phyloP scores from a whole-genome alignment of 2,113 vertebrate genomes.

The Leptodactylus fuscus region DNA sequence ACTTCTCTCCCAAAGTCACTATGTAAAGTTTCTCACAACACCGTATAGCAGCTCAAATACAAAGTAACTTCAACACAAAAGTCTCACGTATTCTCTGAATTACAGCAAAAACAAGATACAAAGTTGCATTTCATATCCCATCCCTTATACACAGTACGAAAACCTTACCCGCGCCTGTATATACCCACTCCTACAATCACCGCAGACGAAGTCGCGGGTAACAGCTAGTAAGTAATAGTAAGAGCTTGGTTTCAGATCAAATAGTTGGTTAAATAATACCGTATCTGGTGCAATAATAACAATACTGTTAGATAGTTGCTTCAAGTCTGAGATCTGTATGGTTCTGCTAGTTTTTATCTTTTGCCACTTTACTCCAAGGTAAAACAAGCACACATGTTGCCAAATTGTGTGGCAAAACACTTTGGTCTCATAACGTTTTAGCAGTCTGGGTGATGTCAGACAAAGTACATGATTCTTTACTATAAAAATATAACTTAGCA shows the following conservation, averaged over 20 bases:
- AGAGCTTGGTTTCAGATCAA: neutral
- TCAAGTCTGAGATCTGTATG: neutral
- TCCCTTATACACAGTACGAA: too few relatives aligned
- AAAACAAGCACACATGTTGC: slow-evolving; percentile 40
- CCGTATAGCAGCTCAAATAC: too few relatives aligned
- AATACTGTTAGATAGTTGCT: neutral
- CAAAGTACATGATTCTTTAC: slow-evolving; percentile 56
- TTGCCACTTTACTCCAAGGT: slow-evolving; percentile 5
- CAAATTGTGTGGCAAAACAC: slow-evolving; percentile 46
- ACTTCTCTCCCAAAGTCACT: too few relatives aligned
- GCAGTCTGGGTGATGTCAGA: slow-evolving; percentile 58
- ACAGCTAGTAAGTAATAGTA: too few relatives aligned
- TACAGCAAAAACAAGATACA: too few relatives aligned
- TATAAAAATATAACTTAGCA: slow-evolving; percentile 58
- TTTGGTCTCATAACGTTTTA: slow-evolving; percentile 56
- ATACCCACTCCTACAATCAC: too few relatives aligned
- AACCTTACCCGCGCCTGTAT: too few relatives aligned
- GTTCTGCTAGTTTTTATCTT: neutral
- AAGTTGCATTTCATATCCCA: too few relatives aligned
- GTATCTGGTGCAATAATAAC: neutral
- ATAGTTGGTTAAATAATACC: neutral
- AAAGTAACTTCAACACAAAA: too few relatives aligned
- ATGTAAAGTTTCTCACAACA: too few relatives aligned
- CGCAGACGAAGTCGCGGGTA: too few relatives aligned
- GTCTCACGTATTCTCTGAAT: too few relatives aligned